Base-by-base conservation (phyloP, 2,113 vertebrate genomes). In the Thunnus thynnus region DNA sequence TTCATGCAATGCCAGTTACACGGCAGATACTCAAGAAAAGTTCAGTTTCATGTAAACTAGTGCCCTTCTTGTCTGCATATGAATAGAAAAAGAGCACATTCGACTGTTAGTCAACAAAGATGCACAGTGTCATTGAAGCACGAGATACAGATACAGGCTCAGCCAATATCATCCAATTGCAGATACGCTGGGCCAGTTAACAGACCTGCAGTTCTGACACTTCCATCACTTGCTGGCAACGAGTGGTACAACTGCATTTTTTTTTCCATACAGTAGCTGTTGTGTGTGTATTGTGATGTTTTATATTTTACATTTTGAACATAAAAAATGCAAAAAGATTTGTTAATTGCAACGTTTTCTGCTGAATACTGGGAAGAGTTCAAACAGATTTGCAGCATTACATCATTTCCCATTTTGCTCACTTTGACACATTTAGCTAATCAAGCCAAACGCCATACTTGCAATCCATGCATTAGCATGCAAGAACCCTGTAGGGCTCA, bases 1-100 rank as follows among this genome's bases (percentile, higher is more conserved):
- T 86, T 90, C 47, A 92, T 85, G 69, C 56, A 75, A 46, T 78
- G 90, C 89, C 88, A 91, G 85, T 80, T 82, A 87, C 48, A 82
- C 56, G 32, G 80, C 83, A 73, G 72, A 78, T 60, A 75, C 72
- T 62, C 54, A 17, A 60, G 76, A 73, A 48, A 72, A 78, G 80
- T 89, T 88, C 30, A 80, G 80, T 83, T 83, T 69, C 74, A 75
- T 85, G 66, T 69, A 79, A 87, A 76, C 72, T 65, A n/a, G 4
- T 68, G 52, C 36, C 46, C 62, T 25, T 16, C 76, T 79, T 78
- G 17, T 75, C 58, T 62, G 55, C 2, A 2, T 25, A 27, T 68
- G 22, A 78, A 78, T 74, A 56, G 41, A 22, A 55, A 52, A 51
- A 68, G 51, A 58, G 20, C 20, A 44, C 11, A n/a, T 50, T 36